phyloP scores from a whole-genome alignment of 2,113 vertebrate genomes.

The Thinocorus orbignyianus region DNA sequence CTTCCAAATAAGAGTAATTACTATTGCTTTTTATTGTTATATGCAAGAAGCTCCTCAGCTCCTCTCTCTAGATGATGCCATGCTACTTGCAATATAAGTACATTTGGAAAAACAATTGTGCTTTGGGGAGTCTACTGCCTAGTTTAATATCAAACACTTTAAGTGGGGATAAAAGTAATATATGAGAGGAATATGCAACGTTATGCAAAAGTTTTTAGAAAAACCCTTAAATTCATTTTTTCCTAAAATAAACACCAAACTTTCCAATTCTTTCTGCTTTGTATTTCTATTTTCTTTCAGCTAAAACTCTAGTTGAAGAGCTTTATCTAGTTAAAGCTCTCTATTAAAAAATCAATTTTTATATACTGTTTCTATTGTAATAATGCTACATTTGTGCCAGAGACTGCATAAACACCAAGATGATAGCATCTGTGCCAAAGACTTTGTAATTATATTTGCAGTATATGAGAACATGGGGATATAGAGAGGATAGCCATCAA shows the following conservation, averaged over 20 bases:
- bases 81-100: background rate
- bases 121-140: slow-evolving; percentile 13
- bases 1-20: background rate
- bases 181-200: background rate
- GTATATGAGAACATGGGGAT: fast-evolving
- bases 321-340: background rate
- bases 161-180: background rate
- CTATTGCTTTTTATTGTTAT: background rate
- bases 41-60: background rate
- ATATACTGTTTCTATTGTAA: background rate
- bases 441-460: background rate
- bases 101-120: background rate
- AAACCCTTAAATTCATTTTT: background rate
- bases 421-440: background rate
- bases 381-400: background rate
- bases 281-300: background rate
- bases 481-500: background rate
- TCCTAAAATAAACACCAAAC: background rate
- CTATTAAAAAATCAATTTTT: background rate
- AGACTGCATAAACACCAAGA: background rate
- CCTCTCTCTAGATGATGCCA: background rate
- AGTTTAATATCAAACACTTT: background rate
- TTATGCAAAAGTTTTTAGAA: background rate
- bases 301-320: background rate
- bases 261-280: background rate